phyloP scores from a whole-genome alignment of 2,888 invertebrate species.

The Leptura quadrifasciata region DNA sequence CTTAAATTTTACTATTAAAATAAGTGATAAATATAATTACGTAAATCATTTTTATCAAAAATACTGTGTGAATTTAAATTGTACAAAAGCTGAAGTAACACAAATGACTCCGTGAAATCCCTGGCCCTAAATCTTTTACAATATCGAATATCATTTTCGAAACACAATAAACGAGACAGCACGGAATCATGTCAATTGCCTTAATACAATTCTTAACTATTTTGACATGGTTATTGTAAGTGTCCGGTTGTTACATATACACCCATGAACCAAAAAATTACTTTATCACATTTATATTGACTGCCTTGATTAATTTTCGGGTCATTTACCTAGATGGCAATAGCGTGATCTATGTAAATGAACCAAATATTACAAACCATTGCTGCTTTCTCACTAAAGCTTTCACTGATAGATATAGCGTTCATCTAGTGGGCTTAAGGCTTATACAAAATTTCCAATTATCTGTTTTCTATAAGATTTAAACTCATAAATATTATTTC shows the following conservation, averaged over 20 bases:
- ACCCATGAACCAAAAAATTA: background rate
- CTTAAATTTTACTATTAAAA: background rate
- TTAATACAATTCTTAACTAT: background rate
- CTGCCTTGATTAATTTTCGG: background rate
- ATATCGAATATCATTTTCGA: background rate
- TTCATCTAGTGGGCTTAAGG: too few relatives aligned
- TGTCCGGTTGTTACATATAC: background rate
- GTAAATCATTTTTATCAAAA: slow-evolving; percentile 25
- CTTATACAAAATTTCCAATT: too few relatives aligned
- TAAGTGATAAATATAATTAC: slow-evolving; percentile 12
- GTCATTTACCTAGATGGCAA: background rate
- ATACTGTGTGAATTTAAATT: slow-evolving; percentile 30
- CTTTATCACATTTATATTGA: slow-evolving; percentile 11
- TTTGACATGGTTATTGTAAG: background rate
- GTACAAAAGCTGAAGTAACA: slow-evolving; percentile 4
- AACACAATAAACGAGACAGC: background rate
- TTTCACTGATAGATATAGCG: background rate
- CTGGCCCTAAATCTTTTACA: background rate
- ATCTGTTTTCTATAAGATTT: too few relatives aligned
- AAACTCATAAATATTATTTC: too few relatives aligned
- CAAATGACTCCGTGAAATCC: background rate
- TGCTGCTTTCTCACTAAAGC: background rate
- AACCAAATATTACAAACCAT: background rate
- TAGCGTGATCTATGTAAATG: background rate
- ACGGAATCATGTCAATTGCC: background rate